Base-by-base conservation (phyloP, 2,888 invertebrate genomes). In the Cremastinae sp. region DNA sequence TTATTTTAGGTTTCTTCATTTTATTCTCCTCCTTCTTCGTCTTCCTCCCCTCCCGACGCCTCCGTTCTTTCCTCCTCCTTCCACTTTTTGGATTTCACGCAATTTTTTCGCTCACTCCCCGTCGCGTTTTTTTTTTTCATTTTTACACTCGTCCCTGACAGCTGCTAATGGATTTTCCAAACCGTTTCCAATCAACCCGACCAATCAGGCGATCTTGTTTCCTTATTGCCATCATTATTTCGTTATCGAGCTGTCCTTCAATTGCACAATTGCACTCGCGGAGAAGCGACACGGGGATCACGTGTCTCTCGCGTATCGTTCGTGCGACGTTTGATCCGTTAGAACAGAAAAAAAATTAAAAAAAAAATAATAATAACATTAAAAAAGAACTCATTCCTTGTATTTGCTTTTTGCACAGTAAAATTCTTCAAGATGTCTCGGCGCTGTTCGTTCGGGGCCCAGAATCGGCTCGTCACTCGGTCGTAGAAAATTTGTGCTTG, bases 1-100 rank as follows among this genome's bases (percentile, higher is more conserved):
- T 83, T 86, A 81, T 80, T 83, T 75, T 80, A 74, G 73, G 79
- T 76, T 76, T 76, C 74, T 51, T 78, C 71, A 53, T 65, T 65
- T 56, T 65, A 51, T 39, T 56, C 37, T 51, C 69, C 37, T 39
- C 20, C 69, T 43, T 51, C 8, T 53, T 55, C 37, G 53, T 74
- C 70, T 68, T 62, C 28, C 65, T 72, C 12, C 53, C 59, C 59
- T 16, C 14, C 9, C 4, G 5, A 45, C 10, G 43, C 16, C 2
- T 16, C 7, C 47, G 22, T 51, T 18, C 47, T 62, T 37, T 45
- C 65, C 35, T 47, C 56, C 43, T 72, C 39, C 47, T 59, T 68
- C 39, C 55, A 53, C 45, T 58, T 56, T 53, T 59, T 28, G 20
- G 20, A 18, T 56, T 56, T n/a, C n/a, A n/a, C n/a, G n/a, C n/a